Percentiles rank a stretch among this genome's conserved stretches.
Conservation (phyloP, 2,888 invertebrate species). For the Endomychus coccineus region DNA sequence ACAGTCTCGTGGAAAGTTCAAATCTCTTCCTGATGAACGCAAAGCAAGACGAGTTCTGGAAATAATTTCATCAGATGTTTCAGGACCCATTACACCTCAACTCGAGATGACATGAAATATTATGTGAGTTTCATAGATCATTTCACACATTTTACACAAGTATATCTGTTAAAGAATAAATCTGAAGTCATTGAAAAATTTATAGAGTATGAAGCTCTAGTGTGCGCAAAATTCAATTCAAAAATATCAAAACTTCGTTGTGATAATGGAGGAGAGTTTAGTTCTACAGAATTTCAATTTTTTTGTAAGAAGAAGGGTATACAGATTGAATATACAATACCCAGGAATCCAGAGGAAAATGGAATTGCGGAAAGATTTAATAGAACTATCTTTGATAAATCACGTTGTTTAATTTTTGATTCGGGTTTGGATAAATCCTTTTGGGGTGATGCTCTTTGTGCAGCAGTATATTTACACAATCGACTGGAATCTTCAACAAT, state of each 20-base stretch:
- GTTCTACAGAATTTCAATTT: conserved; percentile 18
- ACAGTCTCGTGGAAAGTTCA: conserved; percentile 13
- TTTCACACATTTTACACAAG: conserved; percentile 20
- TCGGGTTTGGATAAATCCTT: conserved; percentile 5
- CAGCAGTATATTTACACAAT: conserved; percentile 7
- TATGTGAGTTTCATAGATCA: conserved; percentile 25
- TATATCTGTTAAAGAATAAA: conserved; percentile 24
- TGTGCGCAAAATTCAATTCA: conserved; percentile 13
- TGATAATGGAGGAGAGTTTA: conserved; percentile 28
- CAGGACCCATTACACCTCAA: conserved; percentile 23
- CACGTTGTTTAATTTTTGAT: conserved; percentile 6
- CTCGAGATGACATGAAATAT: conserved; percentile 19
- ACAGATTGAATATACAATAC: conserved; percentile 16
- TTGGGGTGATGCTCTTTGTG: conserved; percentile 10
- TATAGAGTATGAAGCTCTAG: conserved; percentile 18
- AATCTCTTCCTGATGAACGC: conserved; percentile 12
- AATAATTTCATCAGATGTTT: conserved; percentile 23
- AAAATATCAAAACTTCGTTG: conserved; percentile 22
- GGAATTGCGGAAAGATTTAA: conserved; percentile 15
- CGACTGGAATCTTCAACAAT: conserved; percentile 4
- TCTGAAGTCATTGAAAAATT: conserved; percentile 23
- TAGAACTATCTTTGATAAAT: too few species aligned
- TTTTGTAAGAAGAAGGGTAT: conserved; percentile 17
- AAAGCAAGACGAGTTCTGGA: conserved; percentile 19
- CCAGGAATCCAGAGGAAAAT: too few species aligned